Conservation (phyloP, 2,797 vertebrate species). For the Schizopygopsis pylzovi region DNA sequence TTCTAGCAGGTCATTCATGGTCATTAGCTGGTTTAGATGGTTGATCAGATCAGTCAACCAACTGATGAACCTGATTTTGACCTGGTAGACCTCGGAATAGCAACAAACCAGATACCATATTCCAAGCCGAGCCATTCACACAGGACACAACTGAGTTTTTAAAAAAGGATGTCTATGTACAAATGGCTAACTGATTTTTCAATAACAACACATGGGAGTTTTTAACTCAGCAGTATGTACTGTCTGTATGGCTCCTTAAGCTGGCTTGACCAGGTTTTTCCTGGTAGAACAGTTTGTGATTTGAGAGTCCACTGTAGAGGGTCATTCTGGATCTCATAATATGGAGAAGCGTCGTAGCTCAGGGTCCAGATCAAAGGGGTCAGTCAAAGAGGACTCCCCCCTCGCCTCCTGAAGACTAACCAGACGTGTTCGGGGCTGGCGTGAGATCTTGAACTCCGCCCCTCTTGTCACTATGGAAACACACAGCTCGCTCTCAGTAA, state of each 20-base stretch:
- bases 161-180: neutral
- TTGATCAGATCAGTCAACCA: neutral
- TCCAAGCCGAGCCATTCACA: neutral
- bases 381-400: slow-evolving; percentile 41
- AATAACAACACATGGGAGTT: neutral
- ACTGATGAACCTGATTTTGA: neutral
- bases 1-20: neutral
- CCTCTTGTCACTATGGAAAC: slow-evolving; percentile 64
- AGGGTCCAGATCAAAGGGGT: slow-evolving; percentile 34
- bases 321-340: slow-evolving; percentile 45
- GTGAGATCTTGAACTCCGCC: slow-evolving; percentile 58
- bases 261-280: neutral
- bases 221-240: neutral
- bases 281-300: neutral
- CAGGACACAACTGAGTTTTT: neutral
- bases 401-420: slow-evolving; percentile 68
- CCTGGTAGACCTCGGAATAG: neutral
- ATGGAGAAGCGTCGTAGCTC: slow-evolving; percentile 57
- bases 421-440: slow-evolving; percentile 58
- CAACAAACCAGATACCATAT: neutral
- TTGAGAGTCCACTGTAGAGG: slow-evolving; percentile 8
- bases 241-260: neutral
- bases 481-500: slow-evolving; percentile 60
- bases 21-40: neutral
- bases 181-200: neutral